phyloP scores from a whole-genome alignment of 2,797 vertebrate genomes.

The Leuciscus waleckii region DNA sequence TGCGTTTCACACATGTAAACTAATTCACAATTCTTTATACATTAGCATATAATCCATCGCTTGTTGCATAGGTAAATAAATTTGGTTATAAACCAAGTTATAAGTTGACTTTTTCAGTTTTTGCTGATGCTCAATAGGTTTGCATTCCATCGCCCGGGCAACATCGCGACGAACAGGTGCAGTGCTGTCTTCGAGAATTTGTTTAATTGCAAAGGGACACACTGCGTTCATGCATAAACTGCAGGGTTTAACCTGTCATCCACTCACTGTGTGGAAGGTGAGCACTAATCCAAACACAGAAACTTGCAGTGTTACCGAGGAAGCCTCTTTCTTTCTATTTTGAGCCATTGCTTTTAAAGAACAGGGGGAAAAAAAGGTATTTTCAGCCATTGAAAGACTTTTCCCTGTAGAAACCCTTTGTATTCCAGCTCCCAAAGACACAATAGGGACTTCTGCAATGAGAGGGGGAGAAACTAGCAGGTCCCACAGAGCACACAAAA shows the following conservation, averaged over 20 bases:
- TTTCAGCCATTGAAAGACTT: constrained; percentile 64
- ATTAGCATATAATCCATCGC: not conserved
- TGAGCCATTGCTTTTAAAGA: constrained; percentile 72
- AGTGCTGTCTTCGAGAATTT: not conserved
- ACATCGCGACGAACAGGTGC: constrained; percentile 48
- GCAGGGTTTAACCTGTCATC: constrained; percentile 58
- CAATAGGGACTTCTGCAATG: constrained; percentile 71
- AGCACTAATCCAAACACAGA: constrained; percentile 56
- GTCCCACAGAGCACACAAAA: constrained; percentile 54
- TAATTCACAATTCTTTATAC: not conserved
- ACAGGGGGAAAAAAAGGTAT: constrained; percentile 66
- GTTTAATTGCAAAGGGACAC: constrained; percentile 6
- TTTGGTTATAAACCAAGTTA: not conserved
- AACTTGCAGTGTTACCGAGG: constrained; percentile 59
- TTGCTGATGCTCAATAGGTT: not conserved
- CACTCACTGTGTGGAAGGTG: constrained; percentile 32
- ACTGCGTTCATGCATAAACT: constrained; percentile 45
- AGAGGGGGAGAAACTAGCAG: constrained; percentile 66
- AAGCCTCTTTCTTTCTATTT: constrained; percentile 66
- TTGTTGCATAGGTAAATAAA: not conserved
- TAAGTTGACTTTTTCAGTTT: not conserved
- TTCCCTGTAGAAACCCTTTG: constrained; percentile 69
- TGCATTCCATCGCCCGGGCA: constrained; percentile 47
- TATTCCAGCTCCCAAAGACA: constrained; percentile 67
- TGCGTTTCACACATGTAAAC: not conserved